These are phyloP conservation scores for Coenonympha glycerion DNA, from an alignment of 2,888 invertebrate genomes.

Conservation along the genomic window DNA sequence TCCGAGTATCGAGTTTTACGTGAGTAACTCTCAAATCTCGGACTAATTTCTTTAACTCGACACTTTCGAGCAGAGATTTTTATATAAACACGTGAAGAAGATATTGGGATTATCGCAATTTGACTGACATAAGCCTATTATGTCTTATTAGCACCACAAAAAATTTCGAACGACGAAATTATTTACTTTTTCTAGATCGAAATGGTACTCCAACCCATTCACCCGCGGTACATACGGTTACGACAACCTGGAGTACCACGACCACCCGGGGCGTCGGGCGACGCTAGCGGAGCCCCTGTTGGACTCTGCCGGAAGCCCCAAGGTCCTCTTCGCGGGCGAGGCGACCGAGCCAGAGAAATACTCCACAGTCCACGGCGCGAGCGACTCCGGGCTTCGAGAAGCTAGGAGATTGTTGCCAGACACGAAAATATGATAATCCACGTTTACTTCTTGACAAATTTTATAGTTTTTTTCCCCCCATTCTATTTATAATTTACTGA, in stretches of 20 bases:
- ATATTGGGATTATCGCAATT: no score
- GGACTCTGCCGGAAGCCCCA: conserved; percentile 57
- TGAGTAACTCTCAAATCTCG: no score
- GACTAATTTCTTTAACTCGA: no score
- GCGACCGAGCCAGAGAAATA: conserved; percentile 74
- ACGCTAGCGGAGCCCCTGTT: conserved; percentile 76
- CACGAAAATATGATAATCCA: not conserved
- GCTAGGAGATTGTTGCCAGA: conserved; percentile 50
- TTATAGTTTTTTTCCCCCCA: no score
- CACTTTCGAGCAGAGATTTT: no score
- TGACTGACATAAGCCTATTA: no score
- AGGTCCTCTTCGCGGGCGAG: conserved; percentile 78
- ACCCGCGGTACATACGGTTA: conserved; percentile 84
- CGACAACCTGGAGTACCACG: conserved; percentile 69
- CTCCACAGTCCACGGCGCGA: conserved; percentile 84
- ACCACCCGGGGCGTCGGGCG: conserved; percentile 59
- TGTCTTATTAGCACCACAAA: no score
- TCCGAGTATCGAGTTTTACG: no score
- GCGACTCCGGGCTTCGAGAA: conserved; percentile 80
- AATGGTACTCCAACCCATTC: conserved; percentile 81
- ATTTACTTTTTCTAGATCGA: conserved; percentile 77
- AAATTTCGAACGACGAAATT: no score
- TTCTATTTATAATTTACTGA: no score
- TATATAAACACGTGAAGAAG: no score
- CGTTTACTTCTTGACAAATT: no score